These are phyloP conservation scores for Pheosia tremula DNA, from an alignment of 2,888 invertebrate genomes.

Conservation along the genomic window DNA sequence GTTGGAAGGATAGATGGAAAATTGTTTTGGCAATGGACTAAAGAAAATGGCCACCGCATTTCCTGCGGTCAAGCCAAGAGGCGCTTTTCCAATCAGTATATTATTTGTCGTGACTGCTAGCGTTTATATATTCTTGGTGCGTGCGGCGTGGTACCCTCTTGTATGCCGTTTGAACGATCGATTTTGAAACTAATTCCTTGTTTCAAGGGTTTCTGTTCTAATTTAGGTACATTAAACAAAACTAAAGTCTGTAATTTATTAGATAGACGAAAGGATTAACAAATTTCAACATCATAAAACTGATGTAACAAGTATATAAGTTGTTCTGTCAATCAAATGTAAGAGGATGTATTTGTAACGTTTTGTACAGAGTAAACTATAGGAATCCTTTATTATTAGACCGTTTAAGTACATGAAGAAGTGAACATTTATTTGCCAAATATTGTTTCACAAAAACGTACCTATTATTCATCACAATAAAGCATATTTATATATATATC, in stretches of 20 bases:
- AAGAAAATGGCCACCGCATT: slow-evolving; percentile 76
- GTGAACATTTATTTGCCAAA: no score
- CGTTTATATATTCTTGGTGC: slow-evolving; percentile 65
- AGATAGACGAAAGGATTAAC: no score
- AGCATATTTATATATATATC: slow-evolving; percentile 4
- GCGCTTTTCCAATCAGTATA: slow-evolving; percentile 67
- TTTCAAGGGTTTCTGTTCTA: neutral
- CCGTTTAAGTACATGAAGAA: no score
- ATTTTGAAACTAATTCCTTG: neutral
- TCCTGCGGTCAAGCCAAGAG: slow-evolving; percentile 60
- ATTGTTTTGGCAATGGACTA: slow-evolving; percentile 80
- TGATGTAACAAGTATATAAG: no score
- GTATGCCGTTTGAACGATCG: slow-evolving; percentile 17
- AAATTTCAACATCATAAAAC: no score
- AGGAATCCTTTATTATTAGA: no score
- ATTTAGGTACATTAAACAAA: no score
- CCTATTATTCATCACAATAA: neutral
- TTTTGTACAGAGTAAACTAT: no score
- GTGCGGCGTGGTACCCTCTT: slow-evolving; percentile 38
- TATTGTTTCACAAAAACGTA: neutral
- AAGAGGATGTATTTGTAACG: no score
- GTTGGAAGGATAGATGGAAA: slow-evolving; percentile 49
- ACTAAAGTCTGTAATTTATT: no score
- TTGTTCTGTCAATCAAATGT: no score
- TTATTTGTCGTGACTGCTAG: slow-evolving; percentile 51